Evolutionary conservation across 2,113 vertebrate genomes (phyloP), one percentile per base, ranked within the genome.

Genomic region (Tyto alba): DNA sequence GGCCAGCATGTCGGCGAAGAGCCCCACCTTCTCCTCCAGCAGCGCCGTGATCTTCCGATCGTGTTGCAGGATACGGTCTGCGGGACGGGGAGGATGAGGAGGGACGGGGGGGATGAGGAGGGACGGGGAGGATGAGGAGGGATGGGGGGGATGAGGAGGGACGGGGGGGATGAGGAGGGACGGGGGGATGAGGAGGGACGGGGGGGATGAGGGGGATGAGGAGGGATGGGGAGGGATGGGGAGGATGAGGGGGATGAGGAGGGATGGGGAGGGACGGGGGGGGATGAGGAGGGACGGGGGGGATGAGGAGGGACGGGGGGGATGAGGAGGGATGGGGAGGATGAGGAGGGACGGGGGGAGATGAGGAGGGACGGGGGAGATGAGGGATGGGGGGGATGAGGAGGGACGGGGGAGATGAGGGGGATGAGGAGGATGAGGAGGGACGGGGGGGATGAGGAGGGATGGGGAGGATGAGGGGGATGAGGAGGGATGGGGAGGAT

Each of bases 11-110:
- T 99, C 99, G 0, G 98, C 98, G n/a, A 99, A 99, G 3, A 99
- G 98, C 9, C 97, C 98, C 2, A 99, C 99, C 68, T 99, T 96
- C 97, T 99, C 99, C 91, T 99, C 98, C 16, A 99, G 97, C 48
- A 99, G 98, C 60, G 98, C 98, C 36, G 98, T 81, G 79, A 99
- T 97, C 12, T 99, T 98, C 13, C 96, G 97, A 95, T 99, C 99
- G 36, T 98, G 98, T 95, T 99, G 99, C 71, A 98, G 98, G 81
- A 99, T 98, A 34, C 99, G 99, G 91, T 98, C 99, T 99, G 97
- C 2, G 32, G 48, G 43, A 14, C 9, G 3, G 27, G 10, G 22
- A 11, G 59, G 22, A 8, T 16, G 20, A 41, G 63, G 2, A 2
- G 62, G 41, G 23, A 4, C 3, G 25, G n/a, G 66, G 23, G 75